phyloP scores from a whole-genome alignment of 2,888 invertebrate genomes.

The Blomia tropicalis region DNA sequence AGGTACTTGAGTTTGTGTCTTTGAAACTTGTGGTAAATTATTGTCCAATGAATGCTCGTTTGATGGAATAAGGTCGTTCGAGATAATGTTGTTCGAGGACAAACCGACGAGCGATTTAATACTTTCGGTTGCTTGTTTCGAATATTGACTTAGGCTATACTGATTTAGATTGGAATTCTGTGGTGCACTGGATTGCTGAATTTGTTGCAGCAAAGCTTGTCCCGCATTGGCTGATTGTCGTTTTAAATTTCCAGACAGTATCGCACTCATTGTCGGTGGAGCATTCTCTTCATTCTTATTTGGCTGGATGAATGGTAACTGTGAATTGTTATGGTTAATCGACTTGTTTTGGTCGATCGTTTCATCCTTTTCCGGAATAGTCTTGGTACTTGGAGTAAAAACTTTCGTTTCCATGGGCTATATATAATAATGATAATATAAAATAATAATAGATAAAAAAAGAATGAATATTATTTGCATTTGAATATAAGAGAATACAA shows the following conservation, averaged over 20 bases:
- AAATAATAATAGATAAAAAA: constrained; percentile 19
- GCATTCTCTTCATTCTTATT: neutral
- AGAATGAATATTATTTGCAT: constrained; percentile 37
- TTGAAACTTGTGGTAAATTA: neutral
- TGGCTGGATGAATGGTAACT: neutral
- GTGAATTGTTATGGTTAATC: neutral
- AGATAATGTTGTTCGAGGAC: constrained; percentile 12
- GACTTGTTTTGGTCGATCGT: constrained; percentile 1
- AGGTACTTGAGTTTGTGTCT: neutral
- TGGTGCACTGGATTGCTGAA: constrained; percentile 2
- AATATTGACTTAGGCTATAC: constrained; percentile 33
- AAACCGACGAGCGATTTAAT: constrained; percentile 42
- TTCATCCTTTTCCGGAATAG: constrained; percentile 23
- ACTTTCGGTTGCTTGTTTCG: constrained; percentile 41
- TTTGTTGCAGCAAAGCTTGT: neutral
- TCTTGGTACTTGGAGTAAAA: constrained; percentile 50
- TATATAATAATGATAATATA: constrained; percentile 23
- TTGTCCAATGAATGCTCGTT: constrained; percentile 13
- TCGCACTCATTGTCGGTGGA: constrained; percentile 13
- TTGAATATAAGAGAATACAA: no score
- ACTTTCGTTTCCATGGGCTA: constrained; percentile 77
- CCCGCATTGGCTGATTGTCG: neutral
- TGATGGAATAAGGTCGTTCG: constrained; percentile 12
- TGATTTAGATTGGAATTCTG: constrained; percentile 27
- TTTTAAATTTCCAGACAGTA: neutral